A percentile compares a stretch with the other conserved stretches of the same genome.
Conservation (phyloP, 2,113 vertebrate species). For the Raja brachyura region DNA sequence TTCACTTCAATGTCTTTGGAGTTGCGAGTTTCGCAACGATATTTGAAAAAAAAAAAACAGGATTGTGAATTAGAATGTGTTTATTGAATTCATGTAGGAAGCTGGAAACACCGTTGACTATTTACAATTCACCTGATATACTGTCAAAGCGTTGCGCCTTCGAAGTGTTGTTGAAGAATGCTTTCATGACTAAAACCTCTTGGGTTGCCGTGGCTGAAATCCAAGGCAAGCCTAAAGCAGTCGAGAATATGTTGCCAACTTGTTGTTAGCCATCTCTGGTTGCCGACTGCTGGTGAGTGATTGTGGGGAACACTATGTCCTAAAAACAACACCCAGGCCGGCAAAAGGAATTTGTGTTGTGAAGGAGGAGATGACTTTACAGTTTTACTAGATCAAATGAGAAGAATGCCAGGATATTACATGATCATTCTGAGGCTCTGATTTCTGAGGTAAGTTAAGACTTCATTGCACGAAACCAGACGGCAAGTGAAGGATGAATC, state of each 20-base stretch:
- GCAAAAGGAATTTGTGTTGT: not conserved
- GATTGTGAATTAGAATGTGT: not conserved
- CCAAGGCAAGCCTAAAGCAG: constrained; percentile 10
- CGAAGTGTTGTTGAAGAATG: not conserved
- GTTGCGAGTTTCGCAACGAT: not conserved
- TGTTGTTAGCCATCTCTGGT: not conserved
- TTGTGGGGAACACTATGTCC: not conserved
- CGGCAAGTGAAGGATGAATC: no score
- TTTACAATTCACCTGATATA: not conserved
- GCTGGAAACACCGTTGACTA: not conserved
- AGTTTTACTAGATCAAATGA: not conserved
- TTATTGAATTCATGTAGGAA: not conserved
- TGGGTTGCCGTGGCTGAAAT: not conserved
- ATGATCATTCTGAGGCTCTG: not conserved
- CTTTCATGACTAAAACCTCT: not conserved
- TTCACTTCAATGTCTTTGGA: no score
- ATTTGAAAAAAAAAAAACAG: not conserved
- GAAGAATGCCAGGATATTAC: not conserved
- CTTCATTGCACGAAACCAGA: no score
- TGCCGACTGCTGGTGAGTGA: not conserved
- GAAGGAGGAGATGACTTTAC: not conserved
- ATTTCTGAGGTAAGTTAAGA: no score
- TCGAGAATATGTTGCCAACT: not conserved
- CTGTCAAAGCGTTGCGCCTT: not conserved
- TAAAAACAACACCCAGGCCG: not conserved